phyloP scores from a whole-genome alignment of 1,140 invertebrate genomes.

The Carposina sasakii region DNA sequence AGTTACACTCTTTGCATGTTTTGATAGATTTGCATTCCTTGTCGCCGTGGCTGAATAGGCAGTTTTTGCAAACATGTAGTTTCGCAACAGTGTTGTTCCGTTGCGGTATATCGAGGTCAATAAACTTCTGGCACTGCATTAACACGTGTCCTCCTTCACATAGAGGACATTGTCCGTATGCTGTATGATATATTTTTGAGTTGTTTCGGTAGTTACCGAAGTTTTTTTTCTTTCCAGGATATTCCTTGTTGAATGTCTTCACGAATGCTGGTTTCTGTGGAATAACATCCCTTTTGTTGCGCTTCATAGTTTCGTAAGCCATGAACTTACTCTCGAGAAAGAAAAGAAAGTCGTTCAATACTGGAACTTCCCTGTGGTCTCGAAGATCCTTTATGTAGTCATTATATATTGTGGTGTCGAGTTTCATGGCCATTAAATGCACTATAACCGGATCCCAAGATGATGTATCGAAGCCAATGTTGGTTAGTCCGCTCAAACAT shows the following conservation, averaged over 20 bases:
- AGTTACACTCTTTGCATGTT: slow-evolving; percentile 22
- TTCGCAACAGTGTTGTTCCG: slow-evolving; percentile 20
- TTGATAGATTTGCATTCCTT: slow-evolving; percentile 18
- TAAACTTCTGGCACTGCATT: slow-evolving; percentile 5
- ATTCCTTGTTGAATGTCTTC: slow-evolving; percentile 1
- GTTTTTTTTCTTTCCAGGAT: neutral
- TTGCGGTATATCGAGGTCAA: slow-evolving; percentile 2
- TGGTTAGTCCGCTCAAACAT: slow-evolving; percentile 18
- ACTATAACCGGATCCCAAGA: slow-evolving; percentile 25
- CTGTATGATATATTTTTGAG: too few species aligned
- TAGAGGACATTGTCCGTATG: neutral
- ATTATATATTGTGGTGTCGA: neutral
- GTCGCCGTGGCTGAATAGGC: slow-evolving; percentile 21
- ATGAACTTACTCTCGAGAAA: slow-evolving; percentile 11
- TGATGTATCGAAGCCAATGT: slow-evolving; percentile 17
- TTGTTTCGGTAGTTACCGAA: too few species aligned
- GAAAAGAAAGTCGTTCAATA: neutral
- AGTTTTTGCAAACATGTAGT: slow-evolving; percentile 26
- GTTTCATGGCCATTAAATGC: slow-evolving; percentile 20
- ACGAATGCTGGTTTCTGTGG: slow-evolving; percentile 2
- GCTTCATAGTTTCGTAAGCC: slow-evolving; percentile 8
- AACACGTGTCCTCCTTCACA: neutral
- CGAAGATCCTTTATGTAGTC: slow-evolving; percentile 1
- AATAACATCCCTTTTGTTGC: neutral
- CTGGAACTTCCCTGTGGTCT: neutral